Percentiles rank a stretch among this genome's conserved stretches.
Evolutionary conservation across 2,113 vertebrate species (phyloP).

Genomic region (Cygnus buccinator): DNA sequence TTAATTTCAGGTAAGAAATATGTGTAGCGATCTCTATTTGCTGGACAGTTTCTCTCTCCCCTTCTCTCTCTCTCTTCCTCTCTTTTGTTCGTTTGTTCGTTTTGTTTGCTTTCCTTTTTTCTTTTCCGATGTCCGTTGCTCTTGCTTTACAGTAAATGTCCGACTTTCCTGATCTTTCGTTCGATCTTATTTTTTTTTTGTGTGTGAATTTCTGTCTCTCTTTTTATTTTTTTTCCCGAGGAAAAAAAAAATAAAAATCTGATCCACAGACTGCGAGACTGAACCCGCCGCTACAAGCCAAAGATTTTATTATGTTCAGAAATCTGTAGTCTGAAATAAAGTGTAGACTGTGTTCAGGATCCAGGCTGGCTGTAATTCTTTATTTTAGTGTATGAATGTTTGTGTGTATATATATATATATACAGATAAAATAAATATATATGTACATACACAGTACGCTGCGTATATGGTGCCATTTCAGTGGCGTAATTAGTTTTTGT

Average conservation of each 20-base stretch:
- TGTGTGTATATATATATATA: background rate
- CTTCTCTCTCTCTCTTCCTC: background rate
- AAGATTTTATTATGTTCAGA: conserved; percentile 99
- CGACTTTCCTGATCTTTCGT: conserved; percentile 27
- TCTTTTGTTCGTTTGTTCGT: conserved; percentile 50
- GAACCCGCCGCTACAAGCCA: conserved; percentile 94
- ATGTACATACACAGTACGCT: background rate
- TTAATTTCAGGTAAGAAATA: conserved; percentile 93
- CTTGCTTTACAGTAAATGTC: conserved; percentile 58
- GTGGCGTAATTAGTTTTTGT: background rate
- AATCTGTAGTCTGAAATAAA: conserved; percentile 97
- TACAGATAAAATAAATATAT: background rate
- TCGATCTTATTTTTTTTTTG: background rate
- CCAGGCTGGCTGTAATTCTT: conserved; percentile 51
- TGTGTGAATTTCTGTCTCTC: conserved; percentile 40
- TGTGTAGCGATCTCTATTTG: conserved; percentile 86
- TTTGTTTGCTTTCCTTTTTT: conserved; percentile 43
- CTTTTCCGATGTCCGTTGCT: background rate
- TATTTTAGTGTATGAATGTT: background rate
- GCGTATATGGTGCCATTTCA: background rate
- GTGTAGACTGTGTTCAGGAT: conserved; percentile 84
- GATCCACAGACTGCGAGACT: conserved; percentile 81
- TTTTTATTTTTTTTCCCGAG: conserved; percentile 19
- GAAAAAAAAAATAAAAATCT: conserved; percentile 61
- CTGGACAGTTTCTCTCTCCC: conserved; percentile 78